Evolutionary conservation across 2,113 vertebrate genomes (phyloP), one percentile per base, ranked within the genome.

Genomic region (Gymnocephalus cernua): DNA sequence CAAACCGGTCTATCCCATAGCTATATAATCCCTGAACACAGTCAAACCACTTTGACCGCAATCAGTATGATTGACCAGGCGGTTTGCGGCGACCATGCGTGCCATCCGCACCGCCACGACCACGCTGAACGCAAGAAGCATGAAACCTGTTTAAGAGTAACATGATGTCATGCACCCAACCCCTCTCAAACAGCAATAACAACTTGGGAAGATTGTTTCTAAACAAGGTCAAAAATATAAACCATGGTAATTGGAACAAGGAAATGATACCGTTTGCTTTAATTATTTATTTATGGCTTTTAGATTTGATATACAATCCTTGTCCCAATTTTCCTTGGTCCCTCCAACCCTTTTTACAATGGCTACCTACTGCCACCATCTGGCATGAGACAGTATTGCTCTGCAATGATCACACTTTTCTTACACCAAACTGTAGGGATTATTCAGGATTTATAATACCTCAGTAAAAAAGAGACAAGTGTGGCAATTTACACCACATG

Each of bases 301-400:
- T 16, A n/a, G 32, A 29, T 66, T 9, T n/a, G 11, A 27, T 10
- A n/a, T 65, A 21, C 15, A 53, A 53, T 47, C n/a, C 25, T 41
- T 66, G 48, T 16, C 38, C 38, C 38, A 0, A 41, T 41, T 41
- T 41, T 41, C 38, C 38, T 41, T 10, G 9, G 38, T 41, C 38
- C 18, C 13, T 25, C 19, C 8, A 48, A 10, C 3, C 8, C 12
- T n/a, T 32, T 64, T 44, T 18, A 59, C 10, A 64, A 23, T 32
- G 16, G 75, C 48, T 56, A 21, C 14, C 6, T 80, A 29, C 79
- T 88, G 80, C 82, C 89, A 72, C 75, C 87, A 3, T 41, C 61
- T 87, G 89, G 72, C 61, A 29, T 35, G 3, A 80, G 32, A 25
- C 54, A 68, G 69, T 18, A 86, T n/a, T 85, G 45, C 79, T 53